Evolutionary conservation across 2,797 vertebrate species (phyloP).

Genomic region (Acanthurus tractus): DNA sequence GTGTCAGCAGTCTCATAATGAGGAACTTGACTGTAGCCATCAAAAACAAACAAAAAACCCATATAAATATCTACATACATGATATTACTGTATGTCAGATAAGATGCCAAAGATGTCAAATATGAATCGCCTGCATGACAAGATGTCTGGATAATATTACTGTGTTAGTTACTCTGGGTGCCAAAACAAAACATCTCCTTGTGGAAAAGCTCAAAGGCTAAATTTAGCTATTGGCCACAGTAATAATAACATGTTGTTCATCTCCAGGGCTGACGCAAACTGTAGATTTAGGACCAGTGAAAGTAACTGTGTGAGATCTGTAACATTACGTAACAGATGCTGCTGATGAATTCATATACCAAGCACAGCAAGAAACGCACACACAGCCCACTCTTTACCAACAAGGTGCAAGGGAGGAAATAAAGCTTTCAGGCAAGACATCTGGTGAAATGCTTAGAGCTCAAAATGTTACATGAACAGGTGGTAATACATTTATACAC

Average conservation of each 20-base stretch:
- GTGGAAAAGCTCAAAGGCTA: conserved; percentile 53
- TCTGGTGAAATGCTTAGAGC: conserved; percentile 50
- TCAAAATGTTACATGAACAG: conserved; percentile 59
- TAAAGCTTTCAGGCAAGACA: conserved; percentile 55
- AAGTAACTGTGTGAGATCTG: conserved; percentile 43
- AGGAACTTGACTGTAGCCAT: neutral
- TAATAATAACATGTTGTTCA: conserved; percentile 61
- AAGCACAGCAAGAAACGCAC: conserved; percentile 36
- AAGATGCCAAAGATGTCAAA: neutral
- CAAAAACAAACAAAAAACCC: neutral
- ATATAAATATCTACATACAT: neutral
- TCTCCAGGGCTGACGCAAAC: conserved; percentile 58
- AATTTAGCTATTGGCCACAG: conserved; percentile 52
- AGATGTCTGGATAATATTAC: conserved; percentile 52
- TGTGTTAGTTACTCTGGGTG: conserved; percentile 17
- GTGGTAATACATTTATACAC: conserved; percentile 51
- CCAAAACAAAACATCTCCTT: conserved; percentile 68
- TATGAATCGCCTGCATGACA: conserved; percentile 25
- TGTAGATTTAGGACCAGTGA: conserved; percentile 38
- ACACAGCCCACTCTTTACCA: conserved; percentile 57
- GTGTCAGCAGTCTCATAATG: neutral
- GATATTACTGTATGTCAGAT: neutral
- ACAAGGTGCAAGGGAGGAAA: conserved; percentile 56
- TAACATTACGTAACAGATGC: conserved; percentile 68
- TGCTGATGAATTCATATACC: conserved; percentile 41